Conservation (phyloP, 2,888 invertebrate genomes). For the Torymus auratus region DNA sequence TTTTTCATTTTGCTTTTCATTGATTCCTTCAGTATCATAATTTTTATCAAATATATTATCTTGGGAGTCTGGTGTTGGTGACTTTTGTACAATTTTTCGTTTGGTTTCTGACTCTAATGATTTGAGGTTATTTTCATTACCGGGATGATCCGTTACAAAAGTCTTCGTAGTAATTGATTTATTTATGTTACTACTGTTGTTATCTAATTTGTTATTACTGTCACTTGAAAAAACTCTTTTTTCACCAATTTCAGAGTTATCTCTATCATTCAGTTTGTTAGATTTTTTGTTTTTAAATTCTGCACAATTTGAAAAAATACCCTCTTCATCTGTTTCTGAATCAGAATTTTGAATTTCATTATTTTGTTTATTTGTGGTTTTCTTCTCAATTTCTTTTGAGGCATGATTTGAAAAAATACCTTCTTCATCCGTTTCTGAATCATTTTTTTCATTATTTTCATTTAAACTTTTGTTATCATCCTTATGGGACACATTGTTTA, state of each 20-base stretch:
- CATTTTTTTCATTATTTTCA: conserved; percentile 5
- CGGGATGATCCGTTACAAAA: not conserved
- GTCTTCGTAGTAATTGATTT: not conserved
- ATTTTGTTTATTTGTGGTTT: not conserved
- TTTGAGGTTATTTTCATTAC: not conserved
- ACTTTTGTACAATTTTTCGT: conserved; percentile 6
- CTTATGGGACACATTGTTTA: conserved; percentile 3
- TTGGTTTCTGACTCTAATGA: not conserved
- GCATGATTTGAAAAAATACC: conserved; percentile 27
- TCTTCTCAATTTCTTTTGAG: conserved; percentile 14
- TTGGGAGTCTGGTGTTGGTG: conserved; percentile 35
- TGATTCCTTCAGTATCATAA: conserved; percentile 8
- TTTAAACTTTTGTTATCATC: not conserved
- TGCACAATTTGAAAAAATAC: conserved; percentile 43
- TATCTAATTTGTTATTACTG: not conserved
- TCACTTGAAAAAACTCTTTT: not conserved
- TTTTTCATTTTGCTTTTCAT: not conserved
- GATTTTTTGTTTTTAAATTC: conserved; percentile 1
- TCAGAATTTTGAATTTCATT: conserved; percentile 3
- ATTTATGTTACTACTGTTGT: not conserved
- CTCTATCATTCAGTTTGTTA: not conserved
- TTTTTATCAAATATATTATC: conserved; percentile 28
- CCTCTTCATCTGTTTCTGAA: conserved; percentile 58
- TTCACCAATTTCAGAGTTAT: conserved; percentile 1
- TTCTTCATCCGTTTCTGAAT: conserved; percentile 54